Conservation (phyloP, 2,888 invertebrate genomes). For the Epinotia demarniana region DNA sequence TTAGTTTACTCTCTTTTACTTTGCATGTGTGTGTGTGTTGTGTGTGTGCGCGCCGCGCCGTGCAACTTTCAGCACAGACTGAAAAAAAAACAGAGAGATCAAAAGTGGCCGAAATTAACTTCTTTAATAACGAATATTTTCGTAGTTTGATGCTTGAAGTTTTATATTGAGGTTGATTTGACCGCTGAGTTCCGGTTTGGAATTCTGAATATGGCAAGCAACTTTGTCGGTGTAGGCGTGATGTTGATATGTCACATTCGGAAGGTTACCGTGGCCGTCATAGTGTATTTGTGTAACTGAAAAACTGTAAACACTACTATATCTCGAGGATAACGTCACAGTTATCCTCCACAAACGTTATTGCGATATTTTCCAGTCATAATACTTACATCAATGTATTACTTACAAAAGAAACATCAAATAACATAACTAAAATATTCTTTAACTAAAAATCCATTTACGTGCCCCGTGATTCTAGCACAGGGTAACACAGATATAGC, state of each 20-base stretch:
- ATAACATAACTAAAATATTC: too few species aligned
- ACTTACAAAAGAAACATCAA: too few species aligned
- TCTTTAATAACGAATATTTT: conserved; percentile 50
- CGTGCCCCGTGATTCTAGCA: too few species aligned
- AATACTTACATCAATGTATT: too few species aligned
- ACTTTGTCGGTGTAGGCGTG: conserved; percentile 18
- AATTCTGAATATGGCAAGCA: conserved; percentile 22
- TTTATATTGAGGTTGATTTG: conserved; percentile 44
- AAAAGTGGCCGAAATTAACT: conserved; percentile 53
- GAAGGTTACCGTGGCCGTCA: background rate
- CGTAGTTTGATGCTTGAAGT: conserved; percentile 38
- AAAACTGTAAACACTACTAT: background rate
- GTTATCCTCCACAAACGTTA: background rate
- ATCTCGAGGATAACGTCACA: conserved; percentile 2
- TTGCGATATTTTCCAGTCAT: background rate
- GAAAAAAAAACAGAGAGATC: conserved; percentile 62
- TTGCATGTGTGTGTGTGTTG: conserved; percentile 70
- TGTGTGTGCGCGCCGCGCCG: conserved; percentile 73
- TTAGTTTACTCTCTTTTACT: conserved; percentile 83
- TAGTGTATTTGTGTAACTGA: background rate
- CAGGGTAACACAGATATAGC: too few species aligned
- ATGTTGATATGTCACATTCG: conserved; percentile 13
- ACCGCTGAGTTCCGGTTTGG: conserved; percentile 24
- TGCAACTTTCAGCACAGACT: conserved; percentile 80
- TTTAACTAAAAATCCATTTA: too few species aligned